Evolutionary conservation across 2,888 invertebrate species (phyloP).

Genomic region (Cantharis nigra): DNA sequence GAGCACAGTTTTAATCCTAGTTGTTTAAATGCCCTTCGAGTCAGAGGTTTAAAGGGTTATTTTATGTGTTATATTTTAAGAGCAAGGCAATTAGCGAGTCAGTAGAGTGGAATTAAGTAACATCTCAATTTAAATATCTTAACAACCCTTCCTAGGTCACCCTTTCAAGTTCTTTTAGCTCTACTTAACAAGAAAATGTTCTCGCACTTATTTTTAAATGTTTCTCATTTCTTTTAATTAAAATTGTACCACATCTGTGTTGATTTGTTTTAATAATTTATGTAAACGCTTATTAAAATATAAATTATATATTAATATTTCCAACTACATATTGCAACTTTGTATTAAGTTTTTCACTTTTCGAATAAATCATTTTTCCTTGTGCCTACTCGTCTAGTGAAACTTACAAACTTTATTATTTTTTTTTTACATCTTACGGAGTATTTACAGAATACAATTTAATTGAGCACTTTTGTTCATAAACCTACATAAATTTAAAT

Average conservation of each 20-base stretch:
- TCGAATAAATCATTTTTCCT: not conserved
- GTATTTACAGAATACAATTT: conserved; percentile 18
- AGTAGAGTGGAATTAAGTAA: conserved; percentile 56
- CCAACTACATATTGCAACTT: not conserved
- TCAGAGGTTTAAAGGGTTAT: conserved; percentile 46
- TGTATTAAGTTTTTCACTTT: not conserved
- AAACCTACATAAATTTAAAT: conserved; percentile 17
- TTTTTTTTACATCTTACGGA: not conserved
- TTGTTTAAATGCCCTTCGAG: conserved; percentile 35
- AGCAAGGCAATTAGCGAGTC: conserved; percentile 55
- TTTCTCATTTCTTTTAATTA: conserved; percentile 50
- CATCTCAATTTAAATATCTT: conserved; percentile 57
- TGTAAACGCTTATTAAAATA: conserved; percentile 24
- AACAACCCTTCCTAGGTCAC: conserved; percentile 42
- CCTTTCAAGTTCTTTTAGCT: conserved; percentile 35
- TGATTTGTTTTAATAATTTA: conserved; percentile 40
- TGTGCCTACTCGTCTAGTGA: not conserved
- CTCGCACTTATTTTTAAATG: conserved; percentile 39
- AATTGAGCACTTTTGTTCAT: conserved; percentile 27
- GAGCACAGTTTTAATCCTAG: conserved; percentile 31
- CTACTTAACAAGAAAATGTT: conserved; percentile 31
- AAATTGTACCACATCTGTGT: conserved; percentile 51
- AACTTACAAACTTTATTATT: not conserved
- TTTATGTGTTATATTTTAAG: conserved; percentile 53
- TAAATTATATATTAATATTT: conserved; percentile 8